These are phyloP conservation scores for Coturnix japonica DNA, from an alignment of 2,113 vertebrate genomes.

Conservation along the genomic window DNA sequence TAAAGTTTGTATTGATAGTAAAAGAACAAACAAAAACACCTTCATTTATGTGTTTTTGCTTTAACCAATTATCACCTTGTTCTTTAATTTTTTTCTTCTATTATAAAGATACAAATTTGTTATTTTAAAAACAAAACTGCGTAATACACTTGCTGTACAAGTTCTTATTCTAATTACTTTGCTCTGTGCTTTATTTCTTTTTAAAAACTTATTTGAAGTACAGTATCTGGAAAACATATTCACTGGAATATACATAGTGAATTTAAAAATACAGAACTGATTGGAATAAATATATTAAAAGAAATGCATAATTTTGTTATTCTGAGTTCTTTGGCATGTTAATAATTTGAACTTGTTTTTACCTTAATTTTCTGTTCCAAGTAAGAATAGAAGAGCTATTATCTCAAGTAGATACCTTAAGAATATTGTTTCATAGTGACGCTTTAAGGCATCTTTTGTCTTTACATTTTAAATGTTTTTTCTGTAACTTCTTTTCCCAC, in stretches of 20 bases:
- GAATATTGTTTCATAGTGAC: neutral
- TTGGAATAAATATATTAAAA: neutral
- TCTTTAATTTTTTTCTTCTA: neutral
- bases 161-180: neutral
- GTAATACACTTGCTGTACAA: neutral
- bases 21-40: neutral
- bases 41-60: neutral
- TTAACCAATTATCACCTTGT: neutral
- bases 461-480: neutral
- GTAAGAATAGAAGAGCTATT: neutral
- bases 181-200: neutral
- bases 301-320: neutral
- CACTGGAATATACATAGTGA: neutral
- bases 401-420: neutral
- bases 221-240: neutral
- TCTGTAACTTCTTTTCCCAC: neutral
- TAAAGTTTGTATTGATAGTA: neutral
- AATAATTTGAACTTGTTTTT: neutral
- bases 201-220: fast-evolving
- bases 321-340: neutral
- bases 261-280: neutral
- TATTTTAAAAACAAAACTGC: neutral
- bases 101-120: neutral
- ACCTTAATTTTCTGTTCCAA: neutral
- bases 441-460: neutral